Conservation (phyloP, 2,113 vertebrate species). For the Strix uralensis region DNA sequence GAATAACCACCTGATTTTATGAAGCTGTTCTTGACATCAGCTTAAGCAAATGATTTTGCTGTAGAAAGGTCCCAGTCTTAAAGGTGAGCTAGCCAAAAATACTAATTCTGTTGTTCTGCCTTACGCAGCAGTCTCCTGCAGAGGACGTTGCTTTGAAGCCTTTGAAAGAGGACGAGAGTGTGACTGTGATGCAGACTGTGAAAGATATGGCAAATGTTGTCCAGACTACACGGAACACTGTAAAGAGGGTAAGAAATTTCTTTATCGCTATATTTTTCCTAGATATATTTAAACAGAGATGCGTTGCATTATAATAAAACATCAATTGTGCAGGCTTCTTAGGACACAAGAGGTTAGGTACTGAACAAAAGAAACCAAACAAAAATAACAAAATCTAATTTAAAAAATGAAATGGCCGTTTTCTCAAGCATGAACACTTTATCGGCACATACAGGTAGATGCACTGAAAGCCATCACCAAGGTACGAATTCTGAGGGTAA, state of each 20-base stretch:
- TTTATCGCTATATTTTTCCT: background rate
- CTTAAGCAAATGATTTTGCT: background rate
- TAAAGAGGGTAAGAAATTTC: conserved; percentile 73
- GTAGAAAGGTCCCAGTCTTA: background rate
- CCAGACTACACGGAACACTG: conserved; percentile 78
- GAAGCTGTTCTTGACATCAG: background rate
- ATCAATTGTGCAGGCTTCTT: background rate
- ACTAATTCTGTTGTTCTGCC: background rate
- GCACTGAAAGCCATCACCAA: background rate
- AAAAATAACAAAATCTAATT: background rate
- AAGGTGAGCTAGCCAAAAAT: background rate
- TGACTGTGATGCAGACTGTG: conserved; percentile 84
- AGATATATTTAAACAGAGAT: background rate
- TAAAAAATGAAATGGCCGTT: background rate
- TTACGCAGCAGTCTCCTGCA: conserved; percentile 82
- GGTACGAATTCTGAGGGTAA: background rate
- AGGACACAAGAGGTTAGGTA: background rate
- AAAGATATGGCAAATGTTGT: conserved; percentile 84
- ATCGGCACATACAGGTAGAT: background rate
- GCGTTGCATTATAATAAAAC: background rate
- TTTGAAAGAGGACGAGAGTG: conserved; percentile 85
- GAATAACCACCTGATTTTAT: background rate
- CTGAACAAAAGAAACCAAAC: background rate
- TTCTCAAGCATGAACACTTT: background rate
- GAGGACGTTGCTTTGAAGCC: conserved; percentile 88